These are phyloP conservation scores for Ahaetulla prasina DNA, from an alignment of 2,113 vertebrate species.

Conservation along the genomic window DNA sequence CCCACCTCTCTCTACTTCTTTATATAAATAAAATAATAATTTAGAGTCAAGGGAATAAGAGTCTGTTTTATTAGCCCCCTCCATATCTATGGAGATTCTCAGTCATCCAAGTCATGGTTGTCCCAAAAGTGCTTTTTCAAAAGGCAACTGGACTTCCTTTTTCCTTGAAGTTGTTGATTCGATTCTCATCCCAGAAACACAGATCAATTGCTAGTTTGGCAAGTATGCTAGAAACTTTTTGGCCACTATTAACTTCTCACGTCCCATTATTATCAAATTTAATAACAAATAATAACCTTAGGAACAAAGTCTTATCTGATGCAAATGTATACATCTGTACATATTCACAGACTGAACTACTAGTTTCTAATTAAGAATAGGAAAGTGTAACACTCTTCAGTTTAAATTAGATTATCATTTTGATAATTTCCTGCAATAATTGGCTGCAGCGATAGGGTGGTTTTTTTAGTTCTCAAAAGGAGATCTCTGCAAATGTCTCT, in stretches of 20 bases:
- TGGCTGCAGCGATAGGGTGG: not conserved
- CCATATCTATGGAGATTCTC: not conserved
- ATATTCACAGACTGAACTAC: not conserved
- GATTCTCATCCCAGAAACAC: not conserved
- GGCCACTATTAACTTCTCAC: not conserved
- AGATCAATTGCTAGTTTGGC: not conserved
- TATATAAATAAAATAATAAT: not conserved
- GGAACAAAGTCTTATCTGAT: not conserved
- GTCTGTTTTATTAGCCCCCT: not conserved
- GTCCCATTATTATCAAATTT: not conserved
- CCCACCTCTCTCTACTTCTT: not conserved
- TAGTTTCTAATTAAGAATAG: not conserved
- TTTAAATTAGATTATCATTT: not conserved
- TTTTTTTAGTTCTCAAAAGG: not conserved
- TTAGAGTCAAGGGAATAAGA: not conserved
- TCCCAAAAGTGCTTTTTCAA: not conserved
- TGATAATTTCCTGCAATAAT: not conserved
- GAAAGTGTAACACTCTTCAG: not conserved
- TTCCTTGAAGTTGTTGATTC: not conserved
- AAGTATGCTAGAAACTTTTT: not conserved
- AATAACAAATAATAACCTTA: not conserved
- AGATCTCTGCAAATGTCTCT: not conserved
- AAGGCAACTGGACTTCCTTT: not conserved
- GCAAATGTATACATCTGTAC: not conserved
- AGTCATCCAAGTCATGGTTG: not conserved